Conservation (phyloP, 2,113 vertebrate species). For the Mixornis gularis region DNA sequence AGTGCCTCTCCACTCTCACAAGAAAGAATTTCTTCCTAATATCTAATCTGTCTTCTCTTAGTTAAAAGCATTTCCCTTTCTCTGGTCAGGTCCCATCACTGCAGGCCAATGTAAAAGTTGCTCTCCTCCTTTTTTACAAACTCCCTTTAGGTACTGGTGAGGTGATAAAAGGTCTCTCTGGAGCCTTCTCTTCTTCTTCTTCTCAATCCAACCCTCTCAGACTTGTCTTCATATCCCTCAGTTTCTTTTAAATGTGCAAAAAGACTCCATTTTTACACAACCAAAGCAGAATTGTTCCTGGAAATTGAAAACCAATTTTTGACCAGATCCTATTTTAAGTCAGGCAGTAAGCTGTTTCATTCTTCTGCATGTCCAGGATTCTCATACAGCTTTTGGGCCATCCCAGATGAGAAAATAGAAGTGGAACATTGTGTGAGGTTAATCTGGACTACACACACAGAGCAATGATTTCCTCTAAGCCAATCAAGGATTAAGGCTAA, state of each 20-base stretch:
- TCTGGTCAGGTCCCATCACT: no score
- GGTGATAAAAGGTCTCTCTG: not conserved
- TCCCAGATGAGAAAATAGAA: constrained; percentile 15
- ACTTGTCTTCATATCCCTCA: not conserved
- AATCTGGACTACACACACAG: constrained; percentile 42
- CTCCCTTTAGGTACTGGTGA: not conserved
- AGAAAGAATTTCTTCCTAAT: not conserved
- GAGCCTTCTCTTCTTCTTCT: not conserved
- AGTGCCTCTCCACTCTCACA: not conserved
- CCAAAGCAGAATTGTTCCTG: not conserved
- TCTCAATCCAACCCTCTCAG: not conserved
- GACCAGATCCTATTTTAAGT: not conserved
- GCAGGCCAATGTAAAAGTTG: not conserved
- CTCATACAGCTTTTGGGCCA: not conserved
- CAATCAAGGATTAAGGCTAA: constrained; percentile 55
- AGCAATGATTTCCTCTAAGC: constrained; percentile 55
- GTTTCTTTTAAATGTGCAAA: not conserved
- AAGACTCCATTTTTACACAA: not conserved
- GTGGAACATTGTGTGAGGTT: not conserved
- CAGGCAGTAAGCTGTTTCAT: not conserved
- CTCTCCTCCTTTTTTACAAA: not conserved
- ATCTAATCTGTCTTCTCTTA: not conserved
- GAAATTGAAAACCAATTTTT: not conserved
- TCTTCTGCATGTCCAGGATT: not conserved
- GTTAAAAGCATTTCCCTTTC: not conserved